Base-by-base conservation (phyloP, 2,113 vertebrate genomes). In the Lagopus leucura region DNA sequence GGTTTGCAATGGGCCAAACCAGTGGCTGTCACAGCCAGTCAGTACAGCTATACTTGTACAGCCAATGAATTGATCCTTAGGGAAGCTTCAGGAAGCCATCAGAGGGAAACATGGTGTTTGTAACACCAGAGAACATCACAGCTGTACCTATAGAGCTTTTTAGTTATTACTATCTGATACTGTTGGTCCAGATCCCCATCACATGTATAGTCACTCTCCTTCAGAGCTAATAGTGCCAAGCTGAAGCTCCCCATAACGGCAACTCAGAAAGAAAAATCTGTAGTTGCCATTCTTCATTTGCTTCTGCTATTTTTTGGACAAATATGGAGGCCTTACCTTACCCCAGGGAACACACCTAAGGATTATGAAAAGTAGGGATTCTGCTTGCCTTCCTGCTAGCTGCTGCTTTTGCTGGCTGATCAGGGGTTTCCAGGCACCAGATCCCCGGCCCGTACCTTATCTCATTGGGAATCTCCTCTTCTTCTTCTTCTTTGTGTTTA, bases 391-490 rank as follows among this genome's bases (percentile, higher is more conserved):
- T 91, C 42, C 64, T 70, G 13, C 9, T 14, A 80, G n/a, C 3
- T 0, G 0, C 38, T 89, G 42, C 16, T 83, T 82, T 93, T 77
- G 12, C 42, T 67, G 54, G 6, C 10, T 3, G 1, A 54, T 40
- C 5, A 3, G 38, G 85, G 11, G 15, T 77, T 16, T 2, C 28
- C 38, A 52, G 69, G 8, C 34, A 83, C 9, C 18, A 89, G 48
- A 45, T 52, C 17, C 36, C 24, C 71, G 18, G 54, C 10, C 32
- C 95, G 96, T 95, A 99, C 99, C 99, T 99, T 98, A 99, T 99
- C 96, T 99, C 99, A 80, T 99, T 99, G 67, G 99, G 99, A 89
- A 99, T 99, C 95, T 99, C 99, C 72, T 99, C 99, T 32, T 98
- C 98, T 30, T 99, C 99, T 13, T 99, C 99, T 61, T 99, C 99